phyloP scores from a whole-genome alignment of 2,888 invertebrate genomes.

The Idaea aversata region DNA sequence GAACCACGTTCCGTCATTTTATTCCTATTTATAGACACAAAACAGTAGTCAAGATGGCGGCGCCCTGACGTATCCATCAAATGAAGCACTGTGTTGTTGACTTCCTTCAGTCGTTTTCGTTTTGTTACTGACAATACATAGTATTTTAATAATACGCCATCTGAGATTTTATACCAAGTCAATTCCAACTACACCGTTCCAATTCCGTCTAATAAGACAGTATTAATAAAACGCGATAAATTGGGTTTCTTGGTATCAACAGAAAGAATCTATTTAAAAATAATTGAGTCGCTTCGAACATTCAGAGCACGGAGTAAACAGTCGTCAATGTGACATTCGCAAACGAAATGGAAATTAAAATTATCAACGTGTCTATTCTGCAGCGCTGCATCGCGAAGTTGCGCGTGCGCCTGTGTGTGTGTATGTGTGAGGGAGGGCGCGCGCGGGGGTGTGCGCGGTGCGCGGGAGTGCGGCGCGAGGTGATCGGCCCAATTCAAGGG shows the following conservation, averaged over 20 bases:
- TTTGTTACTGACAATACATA: no score
- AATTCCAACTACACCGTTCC: no score
- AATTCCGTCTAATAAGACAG: background rate
- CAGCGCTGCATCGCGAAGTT: slow-evolving; percentile 49
- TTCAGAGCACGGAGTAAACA: slow-evolving; percentile 42
- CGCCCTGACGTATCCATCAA: no score
- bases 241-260: background rate
- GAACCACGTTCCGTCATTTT: no score
- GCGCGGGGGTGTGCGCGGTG: slow-evolving; percentile 37
- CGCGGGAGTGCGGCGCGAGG: slow-evolving; percentile 53
- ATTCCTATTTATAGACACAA: no score
- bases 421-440: slow-evolving; percentile 36
- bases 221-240: background rate
- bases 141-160: background rate
- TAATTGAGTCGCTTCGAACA: slow-evolving; percentile 30
- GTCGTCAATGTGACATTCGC: slow-evolving; percentile 59
- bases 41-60: no score
- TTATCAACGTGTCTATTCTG: slow-evolving; percentile 64
- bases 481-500: slow-evolving; percentile 79
- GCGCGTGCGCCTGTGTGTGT: slow-evolving; percentile 46
- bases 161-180: no score
- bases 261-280: slow-evolving; percentile 5
- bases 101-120: no score
- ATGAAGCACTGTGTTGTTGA: no score
- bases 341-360: slow-evolving; percentile 74